Percentiles rank a stretch among this genome's conserved stretches.
phyloP scores from a whole-genome alignment of 2,888 invertebrate genomes.

The Harpalus rufipes region DNA sequence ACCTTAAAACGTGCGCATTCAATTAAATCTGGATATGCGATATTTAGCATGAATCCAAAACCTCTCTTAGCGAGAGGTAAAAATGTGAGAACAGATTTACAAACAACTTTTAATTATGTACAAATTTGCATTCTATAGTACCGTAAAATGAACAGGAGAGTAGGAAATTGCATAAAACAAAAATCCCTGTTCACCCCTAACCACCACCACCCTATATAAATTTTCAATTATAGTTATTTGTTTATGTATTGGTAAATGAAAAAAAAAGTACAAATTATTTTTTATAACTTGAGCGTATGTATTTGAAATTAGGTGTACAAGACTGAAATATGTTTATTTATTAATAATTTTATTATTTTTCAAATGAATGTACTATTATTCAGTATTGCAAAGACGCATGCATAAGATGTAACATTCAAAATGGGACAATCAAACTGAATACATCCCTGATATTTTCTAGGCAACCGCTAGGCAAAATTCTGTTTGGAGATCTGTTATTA shows the following conservation, averaged over 20 bases:
- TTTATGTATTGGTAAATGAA: background rate
- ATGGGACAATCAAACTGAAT: conserved; percentile 25
- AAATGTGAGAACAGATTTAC: too few relatives aligned
- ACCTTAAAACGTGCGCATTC: too few relatives aligned
- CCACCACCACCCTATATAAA: too few relatives aligned
- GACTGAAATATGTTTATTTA: conserved; percentile 60
- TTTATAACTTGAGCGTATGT: conserved; percentile 62
- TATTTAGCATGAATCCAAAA: too few relatives aligned
- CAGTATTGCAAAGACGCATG: conserved; percentile 58
- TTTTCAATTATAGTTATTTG: too few relatives aligned
- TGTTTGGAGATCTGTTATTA: conserved; percentile 12
- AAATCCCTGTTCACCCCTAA: too few relatives aligned
- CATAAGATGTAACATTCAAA: conserved; percentile 47
- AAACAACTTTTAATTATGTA: too few relatives aligned
- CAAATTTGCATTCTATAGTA: too few relatives aligned
- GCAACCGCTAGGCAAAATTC: conserved; percentile 41
- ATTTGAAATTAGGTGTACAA: conserved; percentile 60
- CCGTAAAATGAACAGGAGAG: too few relatives aligned
- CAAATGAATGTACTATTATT: conserved; percentile 53
- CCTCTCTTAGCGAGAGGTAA: too few relatives aligned
- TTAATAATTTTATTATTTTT: conserved; percentile 60
- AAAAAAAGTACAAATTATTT: conserved; percentile 38
- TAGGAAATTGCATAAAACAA: too few relatives aligned
- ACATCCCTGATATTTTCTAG: conserved; percentile 27
- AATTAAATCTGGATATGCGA: too few relatives aligned